Evolutionary conservation across 1,140 invertebrate genomes (phyloP).

Genomic region (Drosophila pallidifrons): DNA sequence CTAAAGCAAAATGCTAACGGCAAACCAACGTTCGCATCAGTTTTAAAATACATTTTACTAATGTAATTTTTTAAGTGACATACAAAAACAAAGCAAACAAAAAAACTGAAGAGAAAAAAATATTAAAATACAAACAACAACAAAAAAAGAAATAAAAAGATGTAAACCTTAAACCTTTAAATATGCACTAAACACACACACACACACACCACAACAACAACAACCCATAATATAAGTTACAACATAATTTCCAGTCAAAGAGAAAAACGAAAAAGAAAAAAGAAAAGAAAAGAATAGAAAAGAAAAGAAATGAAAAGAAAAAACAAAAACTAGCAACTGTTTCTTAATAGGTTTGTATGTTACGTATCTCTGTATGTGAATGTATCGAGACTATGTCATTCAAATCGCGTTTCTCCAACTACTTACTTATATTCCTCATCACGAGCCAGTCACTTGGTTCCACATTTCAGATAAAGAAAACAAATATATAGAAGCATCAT

Average conservation of each 20-base stretch:
- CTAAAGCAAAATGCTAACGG: slow-evolving; percentile 25
- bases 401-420: slow-evolving; percentile 21
- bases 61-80: slow-evolving; percentile 83
- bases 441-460: slow-evolving; percentile 8
- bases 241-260: slow-evolving; percentile 69
- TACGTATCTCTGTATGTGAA: slow-evolving; percentile 65
- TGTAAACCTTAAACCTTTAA: slow-evolving; percentile 73
- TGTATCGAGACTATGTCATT: slow-evolving; percentile 45
- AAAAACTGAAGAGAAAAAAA: slow-evolving; percentile 55
- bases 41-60: slow-evolving; percentile 84
- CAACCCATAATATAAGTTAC: slow-evolving; percentile 66
- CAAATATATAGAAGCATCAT: slow-evolving; percentile 2
- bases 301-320: slow-evolving; percentile 28
- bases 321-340: slow-evolving; percentile 63
- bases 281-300: slow-evolving; percentile 23
- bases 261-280: slow-evolving; percentile 16
- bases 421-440: slow-evolving; percentile 22
- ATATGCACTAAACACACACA: slow-evolving; percentile 66
- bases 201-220: slow-evolving; percentile 52
- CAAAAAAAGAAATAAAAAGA: slow-evolving; percentile 43
- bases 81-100: slow-evolving; percentile 51
- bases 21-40: slow-evolving; percentile 59
- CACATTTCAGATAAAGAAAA: slow-evolving; percentile 10
- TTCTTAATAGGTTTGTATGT: slow-evolving; percentile 76
- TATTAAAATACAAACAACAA: slow-evolving; percentile 44